phyloP scores from a whole-genome alignment of 2,797 vertebrate genomes.

The Carapus acus region DNA sequence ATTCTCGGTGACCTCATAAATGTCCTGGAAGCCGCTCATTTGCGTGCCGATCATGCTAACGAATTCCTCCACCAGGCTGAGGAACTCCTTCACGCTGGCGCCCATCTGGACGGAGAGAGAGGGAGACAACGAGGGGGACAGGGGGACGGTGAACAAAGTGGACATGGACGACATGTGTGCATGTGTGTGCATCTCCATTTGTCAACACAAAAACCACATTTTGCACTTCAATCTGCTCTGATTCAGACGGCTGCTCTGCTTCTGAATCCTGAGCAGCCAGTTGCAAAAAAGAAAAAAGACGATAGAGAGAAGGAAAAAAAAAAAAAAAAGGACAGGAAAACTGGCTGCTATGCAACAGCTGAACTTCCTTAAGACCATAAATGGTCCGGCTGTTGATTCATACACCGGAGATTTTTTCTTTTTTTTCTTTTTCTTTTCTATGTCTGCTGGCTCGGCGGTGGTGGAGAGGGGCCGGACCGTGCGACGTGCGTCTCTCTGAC shows the following conservation, averaged over 20 bases:
- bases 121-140: neutral
- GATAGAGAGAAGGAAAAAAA: too few species aligned
- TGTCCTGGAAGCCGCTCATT: conserved; percentile 95
- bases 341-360: conserved; percentile 64
- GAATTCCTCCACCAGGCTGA: conserved; percentile 89
- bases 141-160: conserved; percentile 30
- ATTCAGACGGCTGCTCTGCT: conserved; percentile 10
- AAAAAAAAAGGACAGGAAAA: too few species aligned
- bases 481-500: conserved; percentile 70
- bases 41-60: conserved; percentile 91
- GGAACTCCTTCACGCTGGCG: conserved; percentile 84
- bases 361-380: conserved; percentile 67
- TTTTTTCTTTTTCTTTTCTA: conserved; percentile 42
- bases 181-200: too few species aligned
- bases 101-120: conserved; percentile 80
- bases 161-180: too few species aligned
- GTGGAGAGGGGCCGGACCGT: conserved; percentile 57
- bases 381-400: conserved; percentile 70
- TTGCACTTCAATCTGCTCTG: neutral
- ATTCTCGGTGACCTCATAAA: conserved; percentile 97
- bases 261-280: conserved; percentile 15
- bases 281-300: conserved; percentile 17
- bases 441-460: conserved; percentile 34
- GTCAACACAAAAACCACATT: neutral
- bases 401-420: too few species aligned